phyloP scores from a whole-genome alignment of 2,888 invertebrate species.

The Diploptera punctata region DNA sequence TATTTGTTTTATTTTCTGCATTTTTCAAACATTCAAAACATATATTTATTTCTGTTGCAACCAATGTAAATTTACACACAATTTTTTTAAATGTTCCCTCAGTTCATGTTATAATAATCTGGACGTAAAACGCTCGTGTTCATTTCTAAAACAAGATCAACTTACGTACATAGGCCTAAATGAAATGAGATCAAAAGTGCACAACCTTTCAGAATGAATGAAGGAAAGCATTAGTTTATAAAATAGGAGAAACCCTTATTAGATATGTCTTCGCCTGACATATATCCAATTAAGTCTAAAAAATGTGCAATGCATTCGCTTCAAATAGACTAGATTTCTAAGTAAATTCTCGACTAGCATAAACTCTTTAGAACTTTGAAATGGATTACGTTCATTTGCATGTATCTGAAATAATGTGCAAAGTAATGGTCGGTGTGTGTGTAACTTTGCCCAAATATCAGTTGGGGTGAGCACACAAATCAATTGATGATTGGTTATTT shows the following conservation, averaged over 20 bases:
- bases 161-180: constrained; percentile 17
- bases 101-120: constrained; percentile 12
- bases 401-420: background rate
- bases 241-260: too few species aligned
- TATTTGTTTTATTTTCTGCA: background rate
- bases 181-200: background rate
- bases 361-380: constrained; percentile 1
- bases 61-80: background rate
- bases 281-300: background rate
- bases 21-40: background rate
- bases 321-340: constrained; percentile 3
- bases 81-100: constrained; percentile 12
- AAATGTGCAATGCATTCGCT: background rate
- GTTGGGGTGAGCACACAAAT: constrained; percentile 2
- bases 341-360: background rate
- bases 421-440: background rate
- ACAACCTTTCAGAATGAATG: constrained; percentile 17
- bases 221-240: background rate
- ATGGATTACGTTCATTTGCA: background rate
- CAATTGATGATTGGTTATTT: constrained; percentile 7
- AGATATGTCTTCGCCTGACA: constrained; percentile 1
- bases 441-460: background rate
- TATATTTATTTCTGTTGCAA: background rate
- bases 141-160: background rate
- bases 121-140: constrained; percentile 11